Conservation (phyloP, 2,888 invertebrate genomes). For the Cantharis lateralis region DNA sequence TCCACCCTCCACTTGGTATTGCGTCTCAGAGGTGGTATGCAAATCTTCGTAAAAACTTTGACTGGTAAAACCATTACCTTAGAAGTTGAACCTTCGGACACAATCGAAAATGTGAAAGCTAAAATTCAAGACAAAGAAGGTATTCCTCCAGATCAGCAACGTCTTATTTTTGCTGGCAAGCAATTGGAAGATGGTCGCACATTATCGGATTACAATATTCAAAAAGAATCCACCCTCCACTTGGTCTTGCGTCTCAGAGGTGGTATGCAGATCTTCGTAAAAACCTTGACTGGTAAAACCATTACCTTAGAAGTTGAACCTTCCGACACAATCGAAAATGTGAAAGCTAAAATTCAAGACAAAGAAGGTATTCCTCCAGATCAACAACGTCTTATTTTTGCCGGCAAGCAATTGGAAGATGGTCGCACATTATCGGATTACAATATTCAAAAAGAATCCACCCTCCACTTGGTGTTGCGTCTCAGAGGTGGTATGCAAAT, state of each 20-base stretch:
- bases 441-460: conserved; percentile 82
- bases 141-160: conserved; percentile 66
- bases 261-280: conserved; percentile 69
- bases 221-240: conserved; percentile 65
- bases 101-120: conserved; percentile 64
- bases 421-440: conserved; percentile 72
- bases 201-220: conserved; percentile 68
- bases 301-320: conserved; percentile 67
- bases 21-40: conserved; percentile 62
- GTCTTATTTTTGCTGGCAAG: conserved; percentile 68
- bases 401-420: conserved; percentile 91
- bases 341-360: conserved; percentile 89
- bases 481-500: conserved; percentile 68
- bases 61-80: conserved; percentile 61
- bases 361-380: conserved; percentile 91
- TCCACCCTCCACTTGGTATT: conserved; percentile 61
- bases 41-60: conserved; percentile 66
- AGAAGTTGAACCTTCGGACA: conserved; percentile 62
- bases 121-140: conserved; percentile 62
- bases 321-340: conserved; percentile 92
- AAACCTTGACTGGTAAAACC: conserved; percentile 65
- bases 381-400: conserved; percentile 87
- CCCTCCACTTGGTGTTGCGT: conserved; percentile 89
- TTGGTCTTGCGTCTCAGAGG: conserved; percentile 66
- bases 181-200: conserved; percentile 72